A percentile compares a stretch with the other conserved stretches of the same genome.
phyloP scores from a whole-genome alignment of 2,888 invertebrate genomes.

The Pseudolycoriella hygida region DNA sequence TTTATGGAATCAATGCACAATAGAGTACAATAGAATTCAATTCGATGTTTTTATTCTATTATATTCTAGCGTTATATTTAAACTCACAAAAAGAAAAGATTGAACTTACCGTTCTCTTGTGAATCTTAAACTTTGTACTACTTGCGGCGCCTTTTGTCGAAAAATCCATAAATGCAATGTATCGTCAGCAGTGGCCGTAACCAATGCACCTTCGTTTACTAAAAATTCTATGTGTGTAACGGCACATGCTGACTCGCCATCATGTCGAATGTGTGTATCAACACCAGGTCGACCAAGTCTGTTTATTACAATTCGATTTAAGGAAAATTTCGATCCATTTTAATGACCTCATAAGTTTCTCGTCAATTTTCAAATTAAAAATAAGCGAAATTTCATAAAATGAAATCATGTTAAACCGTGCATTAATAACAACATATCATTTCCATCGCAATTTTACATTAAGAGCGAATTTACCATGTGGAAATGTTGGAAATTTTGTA shows the following conservation, averaged over 20 bases:
- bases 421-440: too few species aligned
- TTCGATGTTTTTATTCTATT: too few species aligned
- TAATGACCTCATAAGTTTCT: not conserved
- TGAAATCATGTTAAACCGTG: too few species aligned
- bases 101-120: conserved; percentile 74
- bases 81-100: not conserved
- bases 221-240: conserved; percentile 88
- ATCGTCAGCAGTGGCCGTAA: conserved; percentile 92
- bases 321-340: conserved; percentile 12
- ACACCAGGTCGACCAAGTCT: conserved; percentile 96
- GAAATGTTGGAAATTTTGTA: too few species aligned
- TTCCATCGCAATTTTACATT: too few species aligned
- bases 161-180: conserved; percentile 95
- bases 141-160: conserved; percentile 81
- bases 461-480: too few species aligned
- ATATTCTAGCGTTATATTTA: too few species aligned
- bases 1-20: too few species aligned
- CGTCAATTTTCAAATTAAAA: too few species aligned
- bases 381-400: too few species aligned
- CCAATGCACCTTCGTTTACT: conserved; percentile 91
- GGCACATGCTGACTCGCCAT: conserved; percentile 33
- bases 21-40: too few species aligned
- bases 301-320: conserved; percentile 18
- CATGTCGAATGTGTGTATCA: conserved; percentile 85
- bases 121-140: conserved; percentile 94